A percentile compares a stretch with the other conserved stretches of the same genome.
These are phyloP conservation scores for Eristalis tenax DNA, from an alignment of 2,888 invertebrate genomes.

Conservation along the genomic window DNA sequence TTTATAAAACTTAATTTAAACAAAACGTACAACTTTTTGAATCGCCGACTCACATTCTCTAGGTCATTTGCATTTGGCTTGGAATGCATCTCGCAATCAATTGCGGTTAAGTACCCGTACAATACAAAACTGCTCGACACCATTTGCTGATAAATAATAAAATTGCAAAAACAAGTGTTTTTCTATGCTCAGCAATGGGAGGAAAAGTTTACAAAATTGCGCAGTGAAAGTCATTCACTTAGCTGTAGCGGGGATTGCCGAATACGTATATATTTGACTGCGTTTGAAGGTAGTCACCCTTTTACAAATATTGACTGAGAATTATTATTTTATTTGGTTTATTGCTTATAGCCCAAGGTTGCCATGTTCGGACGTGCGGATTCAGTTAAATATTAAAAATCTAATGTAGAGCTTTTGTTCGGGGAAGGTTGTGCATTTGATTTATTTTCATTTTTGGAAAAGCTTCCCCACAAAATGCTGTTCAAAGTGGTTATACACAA, in stretches of 20 bases:
- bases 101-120: not conserved
- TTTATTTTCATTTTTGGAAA: slow-evolving; percentile 18
- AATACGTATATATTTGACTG: not conserved
- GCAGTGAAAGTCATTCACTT: slow-evolving; percentile 60
- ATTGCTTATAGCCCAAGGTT: slow-evolving; percentile 32
- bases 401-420: slow-evolving; percentile 5
- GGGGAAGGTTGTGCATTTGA: not conserved
- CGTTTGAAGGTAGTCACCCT: slow-evolving; percentile 23
- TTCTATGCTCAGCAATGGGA: not conserved
- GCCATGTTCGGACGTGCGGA: not conserved
- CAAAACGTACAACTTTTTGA: not conserved
- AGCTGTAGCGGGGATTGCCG: not conserved
- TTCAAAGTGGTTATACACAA: slow-evolving; percentile 34
- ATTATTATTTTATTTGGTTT: not conserved
- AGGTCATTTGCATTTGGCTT: slow-evolving; percentile 3
- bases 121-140: not conserved
- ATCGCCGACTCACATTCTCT: not conserved
- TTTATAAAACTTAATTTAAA: not conserved
- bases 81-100: slow-evolving; percentile 2
- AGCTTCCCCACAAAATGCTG: slow-evolving; percentile 29
- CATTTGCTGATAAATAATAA: slow-evolving; percentile 12
- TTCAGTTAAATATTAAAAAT: not conserved
- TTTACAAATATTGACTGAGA: slow-evolving; percentile 4
- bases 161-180: not conserved
- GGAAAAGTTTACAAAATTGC: slow-evolving; percentile 36